Conservation (phyloP, 1,140 invertebrate species). For the Drosophila quadrilineata region DNA sequence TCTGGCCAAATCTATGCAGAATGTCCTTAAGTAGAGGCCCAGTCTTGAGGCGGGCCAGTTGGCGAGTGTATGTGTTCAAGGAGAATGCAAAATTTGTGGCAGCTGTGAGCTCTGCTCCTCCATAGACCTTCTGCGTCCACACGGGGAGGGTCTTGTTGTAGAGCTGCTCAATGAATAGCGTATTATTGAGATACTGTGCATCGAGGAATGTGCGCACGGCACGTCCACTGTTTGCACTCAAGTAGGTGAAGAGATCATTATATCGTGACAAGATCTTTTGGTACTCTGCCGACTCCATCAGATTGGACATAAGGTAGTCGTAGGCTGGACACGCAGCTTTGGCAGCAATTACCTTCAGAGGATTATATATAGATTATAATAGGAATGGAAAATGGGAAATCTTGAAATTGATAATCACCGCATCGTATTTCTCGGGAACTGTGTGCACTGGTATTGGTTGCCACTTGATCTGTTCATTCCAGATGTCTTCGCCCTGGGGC, state of each 20-base stretch:
- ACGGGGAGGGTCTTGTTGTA: slow-evolving; percentile 86
- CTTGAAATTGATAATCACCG: slow-evolving; percentile 76
- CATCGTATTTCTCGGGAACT: slow-evolving; percentile 85
- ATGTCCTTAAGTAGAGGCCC: slow-evolving; percentile 87
- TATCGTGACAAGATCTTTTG: slow-evolving; percentile 84
- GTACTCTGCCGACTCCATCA: slow-evolving; percentile 84
- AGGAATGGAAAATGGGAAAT: not conserved
- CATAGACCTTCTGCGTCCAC: slow-evolving; percentile 86
- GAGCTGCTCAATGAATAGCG: slow-evolving; percentile 86
- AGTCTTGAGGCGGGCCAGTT: slow-evolving; percentile 83
- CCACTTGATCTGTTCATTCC: slow-evolving; percentile 89
- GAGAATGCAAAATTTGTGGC: slow-evolving; percentile 83
- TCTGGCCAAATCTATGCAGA: slow-evolving; percentile 83
- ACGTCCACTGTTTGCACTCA: slow-evolving; percentile 84
- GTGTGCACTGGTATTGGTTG: slow-evolving; percentile 95
- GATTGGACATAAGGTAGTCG: slow-evolving; percentile 82
- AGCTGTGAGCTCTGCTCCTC: slow-evolving; percentile 81
- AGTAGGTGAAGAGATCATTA: slow-evolving; percentile 85
- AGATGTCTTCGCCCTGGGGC: slow-evolving; percentile 84
- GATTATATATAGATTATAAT: too few species aligned
- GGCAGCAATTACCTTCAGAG: slow-evolving; percentile 83
- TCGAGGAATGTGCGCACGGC: slow-evolving; percentile 82
- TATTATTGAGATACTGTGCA: slow-evolving; percentile 86
- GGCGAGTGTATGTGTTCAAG: slow-evolving; percentile 82
- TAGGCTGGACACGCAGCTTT: slow-evolving; percentile 87